Evolutionary conservation across 2,113 vertebrate species (phyloP).

Genomic region (Anas platyrhynchos): DNA sequence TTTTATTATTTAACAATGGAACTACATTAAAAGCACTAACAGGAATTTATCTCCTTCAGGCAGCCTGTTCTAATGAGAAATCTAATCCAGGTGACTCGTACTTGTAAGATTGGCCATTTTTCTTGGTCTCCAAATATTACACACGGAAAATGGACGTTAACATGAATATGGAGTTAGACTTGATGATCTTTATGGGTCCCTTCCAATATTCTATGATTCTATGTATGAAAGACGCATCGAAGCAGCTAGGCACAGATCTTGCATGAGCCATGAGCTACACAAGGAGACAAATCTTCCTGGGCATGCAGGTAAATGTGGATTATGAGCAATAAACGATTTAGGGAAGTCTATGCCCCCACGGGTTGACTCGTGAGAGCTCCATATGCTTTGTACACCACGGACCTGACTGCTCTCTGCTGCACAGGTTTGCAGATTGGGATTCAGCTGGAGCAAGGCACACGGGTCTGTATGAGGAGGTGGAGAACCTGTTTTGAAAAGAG

Average conservation of each 20-base stretch:
- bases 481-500: neutral
- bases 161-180: neutral
- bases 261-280: neutral
- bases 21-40: neutral
- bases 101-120: neutral
- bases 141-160: neutral
- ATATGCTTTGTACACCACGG: accelerated
- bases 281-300: neutral
- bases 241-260: neutral
- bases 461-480: neutral
- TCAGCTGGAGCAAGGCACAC: neutral
- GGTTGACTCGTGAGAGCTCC: neutral
- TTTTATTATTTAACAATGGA: neutral
- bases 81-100: neutral
- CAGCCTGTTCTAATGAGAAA: neutral
- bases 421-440: neutral
- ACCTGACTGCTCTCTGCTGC: neutral
- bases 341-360: neutral
- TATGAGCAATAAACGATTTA: accelerated
- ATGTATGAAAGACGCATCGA: neutral
- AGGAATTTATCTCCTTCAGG: neutral
- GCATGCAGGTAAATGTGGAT: neutral
- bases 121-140: neutral
- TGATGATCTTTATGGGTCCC: no score
- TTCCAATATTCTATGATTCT: no score